Base-by-base conservation (phyloP, 53 echinoderm and acorn worm genomes). In the Echinarachnius parma region DNA sequence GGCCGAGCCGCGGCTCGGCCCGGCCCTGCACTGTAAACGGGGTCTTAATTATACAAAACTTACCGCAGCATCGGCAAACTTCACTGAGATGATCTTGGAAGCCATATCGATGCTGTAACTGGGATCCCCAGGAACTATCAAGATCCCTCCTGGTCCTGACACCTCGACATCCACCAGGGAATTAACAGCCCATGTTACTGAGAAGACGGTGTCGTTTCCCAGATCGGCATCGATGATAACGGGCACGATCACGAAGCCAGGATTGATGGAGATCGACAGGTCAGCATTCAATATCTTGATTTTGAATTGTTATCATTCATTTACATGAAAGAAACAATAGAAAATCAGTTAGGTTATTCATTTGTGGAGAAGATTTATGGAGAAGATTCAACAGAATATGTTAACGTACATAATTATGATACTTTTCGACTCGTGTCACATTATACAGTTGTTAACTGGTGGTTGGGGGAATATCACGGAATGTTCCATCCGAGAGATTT, bases 191-290 rank as follows among this genome's bases (percentile, higher is more conserved):
- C 72, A 72, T 16, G 55, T 57, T 16, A 72, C 57, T 15, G 72
- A 39, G 57, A 72, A 32, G 5, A 72, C 72, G 7, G 72, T 72
- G 4, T 72, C 57, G 29, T 57, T 72, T 2, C 72, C 72, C 58
- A 72, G 27, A 9, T 34, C 55, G 42, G 56, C 21, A 28, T 72
- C 72, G 57, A 72, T 72, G 72, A 57, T n/a, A 7, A 72, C 19
- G 37, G 58, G 44, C 14, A 72, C 22, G 15, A 25, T 24, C 56
- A 11, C 58, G 9, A 32, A 33, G 26, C 53, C 68, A 52, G 37
- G 72, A 5, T 16, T 16, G 18, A 1, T 0, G 13, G 34, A 34
- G 25, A 72, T 42, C 0, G 4, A 4, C 7, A 72, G 11, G 21
- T 44, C 72, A 45, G 72, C 55, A 14, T 44, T 72, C 27, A 33